These are phyloP conservation scores for Oryzias celebensis DNA, from an alignment of 2,113 vertebrate genomes.

Conservation along the genomic window DNA sequence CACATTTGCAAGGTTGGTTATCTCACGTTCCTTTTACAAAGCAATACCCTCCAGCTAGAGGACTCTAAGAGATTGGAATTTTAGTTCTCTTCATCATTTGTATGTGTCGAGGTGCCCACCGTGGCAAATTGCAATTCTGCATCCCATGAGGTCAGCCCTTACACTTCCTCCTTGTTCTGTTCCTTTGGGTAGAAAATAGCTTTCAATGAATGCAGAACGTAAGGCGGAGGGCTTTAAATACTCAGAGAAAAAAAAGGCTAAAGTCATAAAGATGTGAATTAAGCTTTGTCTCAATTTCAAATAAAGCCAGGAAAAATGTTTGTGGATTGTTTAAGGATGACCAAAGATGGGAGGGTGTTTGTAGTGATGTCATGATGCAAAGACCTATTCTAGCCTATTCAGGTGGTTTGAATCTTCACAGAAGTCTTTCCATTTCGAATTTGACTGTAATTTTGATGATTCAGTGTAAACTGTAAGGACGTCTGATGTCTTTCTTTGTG, in stretches of 20 bases:
- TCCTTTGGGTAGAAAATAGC: conserved; percentile 49
- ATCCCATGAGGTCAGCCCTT: conserved; percentile 65
- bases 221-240: conserved; percentile 41
- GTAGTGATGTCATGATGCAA: too few relatives aligned
- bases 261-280: conserved; percentile 23
- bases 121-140: conserved; percentile 72
- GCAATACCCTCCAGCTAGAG: conserved; percentile 64
- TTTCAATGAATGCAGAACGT: conserved; percentile 51
- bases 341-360: too few relatives aligned
- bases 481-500: too few relatives aligned
- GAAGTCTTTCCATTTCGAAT: too few relatives aligned
- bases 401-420: too few relatives aligned
- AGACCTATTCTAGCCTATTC: too few relatives aligned
- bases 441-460: too few relatives aligned
- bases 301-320: conserved; percentile 18
- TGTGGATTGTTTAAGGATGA: neutral
- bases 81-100: conserved; percentile 69
- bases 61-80: conserved; percentile 69
- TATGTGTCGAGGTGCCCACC: conserved; percentile 67
- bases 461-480: too few relatives aligned
- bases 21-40: conserved; percentile 72
- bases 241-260: conserved; percentile 27
- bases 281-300: conserved; percentile 29
- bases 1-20: conserved; percentile 73
- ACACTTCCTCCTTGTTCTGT: conserved; percentile 60